A percentile compares a stretch with the other conserved stretches of the same genome.
Conservation (phyloP, 2,797 vertebrate species). For the Fringilla coelebs region DNA sequence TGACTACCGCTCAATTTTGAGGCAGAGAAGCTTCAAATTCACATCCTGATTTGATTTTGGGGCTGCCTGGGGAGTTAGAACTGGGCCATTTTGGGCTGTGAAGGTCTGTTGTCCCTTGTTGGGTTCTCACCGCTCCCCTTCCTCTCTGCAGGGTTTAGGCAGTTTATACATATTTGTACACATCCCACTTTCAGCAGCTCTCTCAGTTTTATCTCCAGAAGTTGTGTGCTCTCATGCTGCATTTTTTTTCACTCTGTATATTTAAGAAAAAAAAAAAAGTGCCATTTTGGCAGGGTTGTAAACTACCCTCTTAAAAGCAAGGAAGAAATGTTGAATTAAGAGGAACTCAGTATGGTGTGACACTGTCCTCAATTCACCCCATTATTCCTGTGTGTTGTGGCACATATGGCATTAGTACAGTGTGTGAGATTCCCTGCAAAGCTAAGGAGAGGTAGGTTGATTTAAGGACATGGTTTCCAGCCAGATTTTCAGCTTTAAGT, state of each 20-base stretch:
- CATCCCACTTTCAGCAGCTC: conserved; percentile 16
- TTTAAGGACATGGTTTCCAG: conserved; percentile 66
- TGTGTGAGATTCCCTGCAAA: conserved; percentile 69
- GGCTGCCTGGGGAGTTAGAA: background rate
- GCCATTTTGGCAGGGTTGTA: conserved; percentile 46
- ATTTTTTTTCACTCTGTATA: conserved; percentile 36
- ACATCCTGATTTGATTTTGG: background rate
- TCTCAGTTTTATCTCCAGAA: conserved; percentile 31
- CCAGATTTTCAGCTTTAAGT: conserved; percentile 57
- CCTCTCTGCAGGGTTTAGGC: background rate
- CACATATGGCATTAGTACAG: conserved; percentile 72
- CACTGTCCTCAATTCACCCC: conserved; percentile 67
- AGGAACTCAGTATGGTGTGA: conserved; percentile 59
- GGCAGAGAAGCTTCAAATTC: background rate
- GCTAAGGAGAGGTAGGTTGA: conserved; percentile 68
- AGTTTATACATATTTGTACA: conserved; percentile 26
- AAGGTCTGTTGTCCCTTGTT: background rate
- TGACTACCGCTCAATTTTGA: background rate
- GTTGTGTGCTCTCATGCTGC: conserved; percentile 23
- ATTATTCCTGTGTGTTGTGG: conserved; percentile 67
- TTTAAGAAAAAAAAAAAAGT: background rate
- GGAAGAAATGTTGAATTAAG: conserved; percentile 54
- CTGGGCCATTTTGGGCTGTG: background rate
- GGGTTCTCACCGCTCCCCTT: background rate
- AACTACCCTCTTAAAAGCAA: conserved; percentile 18